Conservation (phyloP, 2,113 vertebrate genomes). For the Plotosus lineatus region DNA sequence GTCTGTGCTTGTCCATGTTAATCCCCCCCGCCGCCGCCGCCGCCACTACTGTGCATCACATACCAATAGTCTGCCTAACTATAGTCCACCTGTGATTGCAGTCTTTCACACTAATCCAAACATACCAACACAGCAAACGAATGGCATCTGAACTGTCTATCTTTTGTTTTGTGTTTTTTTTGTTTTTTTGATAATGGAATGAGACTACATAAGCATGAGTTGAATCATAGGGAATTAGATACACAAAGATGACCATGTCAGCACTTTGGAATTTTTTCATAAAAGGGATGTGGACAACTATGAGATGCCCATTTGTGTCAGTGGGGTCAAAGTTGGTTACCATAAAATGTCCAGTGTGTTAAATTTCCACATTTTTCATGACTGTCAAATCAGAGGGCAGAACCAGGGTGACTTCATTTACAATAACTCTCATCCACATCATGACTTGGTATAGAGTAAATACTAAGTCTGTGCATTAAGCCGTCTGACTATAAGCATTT, state of each 20-base stretch:
- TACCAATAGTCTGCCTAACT: slow-evolving; percentile 27
- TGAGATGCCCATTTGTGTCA: slow-evolving; percentile 15
- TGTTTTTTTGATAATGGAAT: background rate
- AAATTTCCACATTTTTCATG: slow-evolving; percentile 13
- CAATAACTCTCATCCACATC: slow-evolving; percentile 17
- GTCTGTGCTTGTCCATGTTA: slow-evolving; percentile 68
- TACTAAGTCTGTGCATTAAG: slow-evolving; percentile 24
- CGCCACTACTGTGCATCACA: slow-evolving; percentile 54
- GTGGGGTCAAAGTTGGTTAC: slow-evolving; percentile 27
- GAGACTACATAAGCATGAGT: background rate
- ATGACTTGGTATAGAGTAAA: slow-evolving; percentile 1
- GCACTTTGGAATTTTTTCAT: background rate
- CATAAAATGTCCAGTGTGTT: slow-evolving; percentile 27
- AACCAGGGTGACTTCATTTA: slow-evolving; percentile 18
- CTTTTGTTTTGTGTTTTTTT: slow-evolving; percentile 9
- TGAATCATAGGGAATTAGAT: background rate
- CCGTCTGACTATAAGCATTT: background rate
- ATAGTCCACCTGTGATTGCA: slow-evolving; percentile 16
- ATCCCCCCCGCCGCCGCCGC: no score
- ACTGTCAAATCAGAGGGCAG: slow-evolving; percentile 34
- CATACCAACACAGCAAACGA: slow-evolving; percentile 26
- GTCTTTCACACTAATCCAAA: slow-evolving; percentile 41
- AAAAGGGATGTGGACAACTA: background rate
- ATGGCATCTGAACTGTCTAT: slow-evolving; percentile 31
- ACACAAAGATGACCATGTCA: background rate